Evolutionary conservation across 1,140 invertebrate species (phyloP), one percentile per base, ranked within the genome.

Genomic region (Lerema accius): DNA sequence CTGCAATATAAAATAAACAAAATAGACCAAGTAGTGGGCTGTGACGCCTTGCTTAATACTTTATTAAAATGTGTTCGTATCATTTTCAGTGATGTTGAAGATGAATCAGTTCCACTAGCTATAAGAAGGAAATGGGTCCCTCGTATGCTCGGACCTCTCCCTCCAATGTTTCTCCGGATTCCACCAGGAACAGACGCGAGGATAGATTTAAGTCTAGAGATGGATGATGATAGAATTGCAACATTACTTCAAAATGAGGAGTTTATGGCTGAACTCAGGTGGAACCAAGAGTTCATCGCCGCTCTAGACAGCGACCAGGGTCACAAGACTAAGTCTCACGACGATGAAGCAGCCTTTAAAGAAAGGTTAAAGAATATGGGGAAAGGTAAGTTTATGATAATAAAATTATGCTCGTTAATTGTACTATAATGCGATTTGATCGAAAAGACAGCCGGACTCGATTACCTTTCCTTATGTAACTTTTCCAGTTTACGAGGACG

Each of bases 231-330:
- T 83, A 92, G 95, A 67, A 96, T 98, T 58, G 97, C 97, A 0
- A 93, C 97, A 56, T 96, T 97, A 88, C 90, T 98, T 48, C 97
- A 98, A 84, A 98, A 98, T 80, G 96, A 97, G 84, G 97, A 98
- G 89, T 98, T 98, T 77, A 95, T 98, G 94, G 94, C 95, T 37
- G 96, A 97, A 81, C 89, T 98, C 19, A 91, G 96, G 63, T 95
- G 95, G 92, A 97, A 98, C 84, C 94, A 97, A 84, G 96, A 98
- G 76, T 98, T 98, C 78, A 94, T 98, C 87, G 95, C 94, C 32
- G 96, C 96, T 2, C 89, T 98, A 42, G 96, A 98, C 79, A 95
- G 94, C 79, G 95, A 95, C 88, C 93, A 94, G 74, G 82, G 87
- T 16, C 76, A 83, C 17, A 93, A 93, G 70, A 78, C 82, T 2